These are phyloP conservation scores for Pharmacophagus antenor DNA, from an alignment of 2,888 invertebrate genomes.

Conservation along the genomic window DNA sequence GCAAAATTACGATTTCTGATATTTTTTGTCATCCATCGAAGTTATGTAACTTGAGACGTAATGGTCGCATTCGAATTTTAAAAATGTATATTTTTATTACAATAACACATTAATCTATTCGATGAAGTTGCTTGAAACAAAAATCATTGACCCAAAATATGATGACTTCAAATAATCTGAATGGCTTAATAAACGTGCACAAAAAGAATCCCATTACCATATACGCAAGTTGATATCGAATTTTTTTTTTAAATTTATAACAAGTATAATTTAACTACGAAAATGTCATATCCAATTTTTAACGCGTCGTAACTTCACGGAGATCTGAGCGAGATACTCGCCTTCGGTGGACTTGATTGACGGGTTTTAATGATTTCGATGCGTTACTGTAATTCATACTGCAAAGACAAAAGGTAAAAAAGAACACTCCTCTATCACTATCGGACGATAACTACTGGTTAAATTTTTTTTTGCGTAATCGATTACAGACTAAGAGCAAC, in stretches of 20 bases:
- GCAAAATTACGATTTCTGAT: background rate
- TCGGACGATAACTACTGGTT: conserved; percentile 52
- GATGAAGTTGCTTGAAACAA: background rate
- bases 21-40: background rate
- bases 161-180: background rate
- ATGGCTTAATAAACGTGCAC: background rate
- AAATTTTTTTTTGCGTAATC: conserved; percentile 62
- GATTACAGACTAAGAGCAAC: conserved; percentile 42
- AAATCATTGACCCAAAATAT: background rate
- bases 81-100: background rate
- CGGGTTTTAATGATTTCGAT: conserved; percentile 55
- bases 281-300: conserved; percentile 29
- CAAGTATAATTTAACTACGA: conserved; percentile 6
- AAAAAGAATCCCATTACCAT: background rate
- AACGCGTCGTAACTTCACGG: conserved; percentile 22
- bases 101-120: background rate
- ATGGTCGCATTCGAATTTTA: background rate
- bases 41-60: background rate
- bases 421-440: conserved; percentile 18
- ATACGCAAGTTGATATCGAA: background rate
- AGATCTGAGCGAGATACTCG: conserved; percentile 39
- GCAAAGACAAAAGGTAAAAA: conserved; percentile 50
- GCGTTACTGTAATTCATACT: conserved; percentile 53
- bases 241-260: conserved; percentile 1
- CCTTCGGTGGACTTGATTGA: conserved; percentile 50